Percentiles rank a stretch among this genome's conserved stretches.
phyloP scores from a whole-genome alignment of 2,113 vertebrate genomes.

The Hippoglossus stenolepis region DNA sequence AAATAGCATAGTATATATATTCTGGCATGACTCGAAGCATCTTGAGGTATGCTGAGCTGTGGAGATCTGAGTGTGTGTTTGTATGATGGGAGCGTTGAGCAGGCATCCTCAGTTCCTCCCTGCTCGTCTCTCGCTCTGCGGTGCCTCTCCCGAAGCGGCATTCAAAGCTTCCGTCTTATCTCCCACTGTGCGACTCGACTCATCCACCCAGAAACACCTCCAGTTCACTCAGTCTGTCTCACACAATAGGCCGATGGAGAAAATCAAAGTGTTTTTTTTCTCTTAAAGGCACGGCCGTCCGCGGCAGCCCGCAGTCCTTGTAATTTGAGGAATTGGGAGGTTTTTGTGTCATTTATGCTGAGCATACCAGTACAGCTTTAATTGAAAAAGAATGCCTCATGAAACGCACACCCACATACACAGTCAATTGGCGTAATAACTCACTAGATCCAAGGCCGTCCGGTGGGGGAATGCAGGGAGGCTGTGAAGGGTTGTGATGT shows the following conservation, averaged over 20 bases:
- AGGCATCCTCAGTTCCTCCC: constrained; percentile 34
- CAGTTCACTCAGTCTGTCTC: constrained; percentile 49
- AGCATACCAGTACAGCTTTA: constrained; percentile 62
- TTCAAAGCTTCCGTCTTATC: constrained; percentile 55
- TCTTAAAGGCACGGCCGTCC: constrained; percentile 39
- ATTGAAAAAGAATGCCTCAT: constrained; percentile 74
- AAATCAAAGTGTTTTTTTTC: constrained; percentile 51
- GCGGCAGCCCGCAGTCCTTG: constrained; percentile 51
- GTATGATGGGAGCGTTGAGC: constrained; percentile 35
- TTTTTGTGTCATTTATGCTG: constrained; percentile 67
- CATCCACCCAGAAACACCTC: constrained; percentile 64
- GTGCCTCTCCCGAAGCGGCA: constrained; percentile 56
- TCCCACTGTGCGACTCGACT: constrained; percentile 54
- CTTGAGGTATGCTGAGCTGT: constrained; percentile 32
- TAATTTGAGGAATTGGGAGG: constrained; percentile 71
- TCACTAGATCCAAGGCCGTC: constrained; percentile 57
- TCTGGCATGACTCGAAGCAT: constrained; percentile 41
- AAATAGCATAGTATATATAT: constrained; percentile 6
- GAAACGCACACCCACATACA: constrained; percentile 45
- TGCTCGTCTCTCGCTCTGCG: constrained; percentile 33
- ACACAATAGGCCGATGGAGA: constrained; percentile 46
- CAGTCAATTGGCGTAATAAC: constrained; percentile 68
- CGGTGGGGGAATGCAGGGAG: constrained; percentile 37
- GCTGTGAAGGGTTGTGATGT: constrained; percentile 38
- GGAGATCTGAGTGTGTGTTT: constrained; percentile 45